These are phyloP conservation scores for Diglossa cyanea DNA, from an alignment of 2,797 vertebrate species.

Conservation along the genomic window DNA sequence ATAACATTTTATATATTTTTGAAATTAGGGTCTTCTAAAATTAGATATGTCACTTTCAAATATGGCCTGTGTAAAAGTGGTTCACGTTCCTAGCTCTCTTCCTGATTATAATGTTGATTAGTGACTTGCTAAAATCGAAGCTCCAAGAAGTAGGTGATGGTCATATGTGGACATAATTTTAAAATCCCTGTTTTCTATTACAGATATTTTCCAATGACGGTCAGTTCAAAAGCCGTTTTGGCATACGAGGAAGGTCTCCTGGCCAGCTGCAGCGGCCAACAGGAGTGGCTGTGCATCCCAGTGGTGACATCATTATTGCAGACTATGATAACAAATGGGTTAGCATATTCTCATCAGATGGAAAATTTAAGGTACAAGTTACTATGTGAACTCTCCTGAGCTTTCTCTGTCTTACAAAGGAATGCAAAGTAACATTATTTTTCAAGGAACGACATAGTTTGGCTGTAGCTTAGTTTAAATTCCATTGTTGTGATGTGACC, in stretches of 20 bases:
- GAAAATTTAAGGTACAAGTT: slow-evolving; percentile 92
- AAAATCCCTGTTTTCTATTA: neutral
- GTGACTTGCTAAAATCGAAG: neutral
- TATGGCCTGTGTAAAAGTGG: neutral
- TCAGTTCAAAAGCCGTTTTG: slow-evolving; percentile 94
- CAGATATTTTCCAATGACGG: slow-evolving; percentile 97
- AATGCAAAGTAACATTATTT: neutral
- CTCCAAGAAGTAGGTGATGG: neutral
- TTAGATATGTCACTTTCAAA: neutral
- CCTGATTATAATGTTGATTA: neutral
- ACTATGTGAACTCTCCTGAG: neutral
- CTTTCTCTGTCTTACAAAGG: neutral
- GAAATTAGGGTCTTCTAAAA: neutral
- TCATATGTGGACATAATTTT: neutral
- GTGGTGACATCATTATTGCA: slow-evolving; percentile 95
- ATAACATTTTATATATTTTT: neutral
- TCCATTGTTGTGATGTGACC: neutral
- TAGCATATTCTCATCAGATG: slow-evolving; percentile 96
- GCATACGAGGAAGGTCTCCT: slow-evolving; percentile 90
- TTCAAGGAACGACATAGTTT: neutral
- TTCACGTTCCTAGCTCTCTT: neutral
- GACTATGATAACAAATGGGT: slow-evolving; percentile 99
- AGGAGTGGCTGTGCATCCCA: slow-evolving; percentile 94
- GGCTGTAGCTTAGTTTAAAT: neutral
- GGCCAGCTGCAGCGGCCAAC: slow-evolving; percentile 96